Conservation (phyloP, 2,888 invertebrate species). For the Muschampia plurimacula region DNA sequence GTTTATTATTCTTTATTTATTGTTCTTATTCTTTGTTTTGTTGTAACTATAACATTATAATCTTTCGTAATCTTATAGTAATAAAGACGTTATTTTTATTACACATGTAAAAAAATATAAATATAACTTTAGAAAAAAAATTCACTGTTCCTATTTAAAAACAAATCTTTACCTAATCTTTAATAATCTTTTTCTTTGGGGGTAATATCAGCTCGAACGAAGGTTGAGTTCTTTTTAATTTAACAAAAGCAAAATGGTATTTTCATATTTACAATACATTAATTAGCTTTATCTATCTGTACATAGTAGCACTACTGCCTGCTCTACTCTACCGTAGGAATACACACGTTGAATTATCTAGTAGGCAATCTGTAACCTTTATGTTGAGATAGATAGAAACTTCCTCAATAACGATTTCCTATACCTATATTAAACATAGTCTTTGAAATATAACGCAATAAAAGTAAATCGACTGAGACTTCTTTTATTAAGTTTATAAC, state of each 20-base stretch:
- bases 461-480: slow-evolving; percentile 22
- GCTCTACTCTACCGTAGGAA: slow-evolving; percentile 20
- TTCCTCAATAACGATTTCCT: slow-evolving; percentile 11
- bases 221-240: slow-evolving; percentile 40
- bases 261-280: slow-evolving; percentile 59
- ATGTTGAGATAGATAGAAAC: slow-evolving; percentile 10
- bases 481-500: background rate
- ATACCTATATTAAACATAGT: background rate
- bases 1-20: no score
- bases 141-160: no score
- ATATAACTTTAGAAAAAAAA: no score
- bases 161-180: no score
- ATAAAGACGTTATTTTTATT: no score
- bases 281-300: slow-evolving; percentile 57
- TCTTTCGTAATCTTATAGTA: no score
- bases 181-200: slow-evolving; percentile 17
- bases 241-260: slow-evolving; percentile 54
- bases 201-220: slow-evolving; percentile 47
- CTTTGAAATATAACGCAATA: slow-evolving; percentile 35
- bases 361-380: slow-evolving; percentile 17
- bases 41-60: no score
- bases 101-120: no score
- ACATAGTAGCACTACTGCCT: slow-evolving; percentile 8
- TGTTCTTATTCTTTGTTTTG: no score
- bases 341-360: slow-evolving; percentile 18